Conservation (phyloP, 2,797 vertebrate species). For the Fratercula arctica region DNA sequence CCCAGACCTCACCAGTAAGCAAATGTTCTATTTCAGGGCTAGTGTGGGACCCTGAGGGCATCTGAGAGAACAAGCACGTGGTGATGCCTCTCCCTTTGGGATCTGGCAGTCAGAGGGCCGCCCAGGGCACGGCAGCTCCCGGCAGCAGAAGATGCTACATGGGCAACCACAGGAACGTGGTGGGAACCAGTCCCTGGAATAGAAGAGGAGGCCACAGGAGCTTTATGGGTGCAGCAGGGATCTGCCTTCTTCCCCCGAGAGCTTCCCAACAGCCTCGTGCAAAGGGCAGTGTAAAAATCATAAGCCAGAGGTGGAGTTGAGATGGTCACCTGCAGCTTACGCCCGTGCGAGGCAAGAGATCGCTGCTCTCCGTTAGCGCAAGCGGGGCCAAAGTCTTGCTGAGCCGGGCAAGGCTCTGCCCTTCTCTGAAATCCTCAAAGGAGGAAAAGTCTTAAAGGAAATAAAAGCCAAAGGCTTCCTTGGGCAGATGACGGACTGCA, state of each 20-base stretch:
- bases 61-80: background rate
- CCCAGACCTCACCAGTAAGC: background rate
- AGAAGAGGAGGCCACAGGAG: background rate
- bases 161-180: background rate
- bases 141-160: background rate
- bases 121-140: background rate
- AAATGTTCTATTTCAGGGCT: background rate
- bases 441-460: background rate
- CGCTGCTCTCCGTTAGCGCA: accelerated
- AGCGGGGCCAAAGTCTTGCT: too few relatives aligned
- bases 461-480: background rate
- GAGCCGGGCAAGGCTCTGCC: background rate
- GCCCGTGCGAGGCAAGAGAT: accelerated
- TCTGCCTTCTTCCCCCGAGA: background rate
- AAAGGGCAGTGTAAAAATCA: background rate
- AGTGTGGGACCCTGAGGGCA: background rate
- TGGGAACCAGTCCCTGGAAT: accelerated
- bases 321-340: accelerated
- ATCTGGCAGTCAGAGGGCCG: background rate
- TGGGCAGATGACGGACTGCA: accelerated
- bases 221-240: background rate
- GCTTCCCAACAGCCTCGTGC: accelerated
- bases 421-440: background rate
- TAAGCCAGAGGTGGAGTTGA: background rate
- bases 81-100: background rate